Percentiles rank a stretch among this genome's conserved stretches.
phyloP scores from a whole-genome alignment of 2,888 invertebrate species.

The Calliphora vomitoria region DNA sequence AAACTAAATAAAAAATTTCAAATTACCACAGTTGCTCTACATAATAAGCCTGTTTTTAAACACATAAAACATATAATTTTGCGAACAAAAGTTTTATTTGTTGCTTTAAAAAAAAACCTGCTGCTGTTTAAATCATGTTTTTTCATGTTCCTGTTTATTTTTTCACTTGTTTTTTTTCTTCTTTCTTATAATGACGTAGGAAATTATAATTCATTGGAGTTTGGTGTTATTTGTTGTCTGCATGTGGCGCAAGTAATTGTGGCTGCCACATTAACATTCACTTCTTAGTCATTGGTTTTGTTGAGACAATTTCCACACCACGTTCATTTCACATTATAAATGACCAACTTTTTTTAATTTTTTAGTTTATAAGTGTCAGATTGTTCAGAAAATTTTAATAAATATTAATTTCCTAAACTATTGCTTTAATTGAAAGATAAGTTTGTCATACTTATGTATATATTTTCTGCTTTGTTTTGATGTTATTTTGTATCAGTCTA shows the following conservation, averaged over 20 bases:
- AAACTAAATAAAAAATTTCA: neutral
- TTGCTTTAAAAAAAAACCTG: neutral
- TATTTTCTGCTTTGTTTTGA: too few relatives aligned
- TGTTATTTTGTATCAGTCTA: too few relatives aligned
- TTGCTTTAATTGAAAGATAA: too few relatives aligned
- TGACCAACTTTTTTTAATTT: neutral
- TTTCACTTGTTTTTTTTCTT: neutral
- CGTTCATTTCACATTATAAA: neutral
- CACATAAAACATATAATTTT: neutral
- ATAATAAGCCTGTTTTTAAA: neutral
- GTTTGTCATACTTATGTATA: too few relatives aligned
- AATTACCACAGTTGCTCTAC: neutral
- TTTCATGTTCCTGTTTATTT: neutral
- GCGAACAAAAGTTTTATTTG: neutral
- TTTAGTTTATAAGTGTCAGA: too few relatives aligned
- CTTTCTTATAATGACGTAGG: neutral
- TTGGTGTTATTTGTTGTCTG: neutral
- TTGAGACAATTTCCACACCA: neutral
- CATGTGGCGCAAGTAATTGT: too few relatives aligned
- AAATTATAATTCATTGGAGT: conserved; percentile 8
- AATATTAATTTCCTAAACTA: too few relatives aligned
- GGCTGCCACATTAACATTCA: conserved; percentile 42
- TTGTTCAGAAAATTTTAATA: too few relatives aligned
- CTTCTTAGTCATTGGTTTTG: conserved; percentile 26
- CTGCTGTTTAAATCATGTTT: neutral